phyloP scores from a whole-genome alignment of 2,113 vertebrate genomes.

The Pantherophis guttatus region DNA sequence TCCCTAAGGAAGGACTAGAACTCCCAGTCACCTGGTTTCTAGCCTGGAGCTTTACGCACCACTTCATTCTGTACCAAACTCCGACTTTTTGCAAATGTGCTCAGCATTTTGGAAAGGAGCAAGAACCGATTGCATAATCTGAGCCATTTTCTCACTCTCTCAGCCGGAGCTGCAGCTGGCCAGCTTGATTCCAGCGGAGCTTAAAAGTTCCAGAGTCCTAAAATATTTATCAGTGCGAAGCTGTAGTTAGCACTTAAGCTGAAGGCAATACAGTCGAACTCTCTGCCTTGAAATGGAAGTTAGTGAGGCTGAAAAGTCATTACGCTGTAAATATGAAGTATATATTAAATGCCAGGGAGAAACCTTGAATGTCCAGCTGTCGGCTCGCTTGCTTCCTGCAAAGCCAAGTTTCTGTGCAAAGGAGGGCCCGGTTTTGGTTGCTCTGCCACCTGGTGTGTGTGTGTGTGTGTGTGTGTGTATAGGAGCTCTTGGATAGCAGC shows the following conservation, averaged over 20 bases:
- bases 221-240: slow-evolving; percentile 68
- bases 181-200: slow-evolving; percentile 32
- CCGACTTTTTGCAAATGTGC: background rate
- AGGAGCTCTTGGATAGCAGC: accelerated
- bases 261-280: slow-evolving; percentile 52
- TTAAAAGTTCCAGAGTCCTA: slow-evolving; percentile 58
- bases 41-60: background rate
- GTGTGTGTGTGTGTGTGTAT: background rate
- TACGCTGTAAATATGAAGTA: slow-evolving; percentile 68
- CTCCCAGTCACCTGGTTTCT: background rate
- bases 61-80: background rate
- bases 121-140: accelerated
- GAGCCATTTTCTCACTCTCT: background rate
- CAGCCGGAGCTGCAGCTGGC: background rate
- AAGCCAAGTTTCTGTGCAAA: slow-evolving; percentile 24
- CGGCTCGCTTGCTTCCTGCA: slow-evolving; percentile 30
- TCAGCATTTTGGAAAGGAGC: background rate
- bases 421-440: background rate
- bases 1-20: background rate
- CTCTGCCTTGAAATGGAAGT: slow-evolving; percentile 59
- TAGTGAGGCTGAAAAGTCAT: slow-evolving; percentile 69
- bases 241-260: slow-evolving; percentile 64
- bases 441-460: background rate
- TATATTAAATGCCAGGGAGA: slow-evolving; percentile 59
- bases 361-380: slow-evolving; percentile 56